Conservation (phyloP, 2,113 vertebrate species). For the Podilymbus podiceps region DNA sequence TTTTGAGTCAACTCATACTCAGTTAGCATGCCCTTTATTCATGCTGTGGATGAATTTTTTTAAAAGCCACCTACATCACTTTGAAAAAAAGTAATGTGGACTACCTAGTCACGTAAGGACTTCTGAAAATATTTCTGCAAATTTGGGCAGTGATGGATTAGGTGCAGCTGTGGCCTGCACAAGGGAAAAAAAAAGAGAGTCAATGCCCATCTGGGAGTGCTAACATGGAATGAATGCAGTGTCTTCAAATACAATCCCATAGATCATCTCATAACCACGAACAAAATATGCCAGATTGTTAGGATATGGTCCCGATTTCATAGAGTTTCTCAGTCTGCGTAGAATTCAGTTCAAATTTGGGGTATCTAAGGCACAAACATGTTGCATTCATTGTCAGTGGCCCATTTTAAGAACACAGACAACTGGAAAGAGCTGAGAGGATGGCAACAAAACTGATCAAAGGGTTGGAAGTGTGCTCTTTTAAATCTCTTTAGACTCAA, state of each 20-base stretch:
- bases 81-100: neutral
- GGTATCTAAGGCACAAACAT: neutral
- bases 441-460: neutral
- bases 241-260: neutral
- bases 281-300: neutral
- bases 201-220: neutral
- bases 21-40: neutral
- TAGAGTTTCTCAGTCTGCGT: neutral
- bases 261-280: neutral
- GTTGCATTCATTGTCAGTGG: neutral
- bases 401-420: neutral
- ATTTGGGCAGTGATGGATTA: neutral
- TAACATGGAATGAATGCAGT: neutral
- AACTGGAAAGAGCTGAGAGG: neutral
- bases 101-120: neutral
- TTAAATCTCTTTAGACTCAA: neutral
- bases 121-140: neutral
- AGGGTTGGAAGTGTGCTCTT: neutral
- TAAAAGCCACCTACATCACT: neutral
- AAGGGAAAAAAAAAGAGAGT: neutral
- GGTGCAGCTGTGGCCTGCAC: neutral
- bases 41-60: neutral
- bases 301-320: neutral
- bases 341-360: neutral
- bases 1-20: neutral